These are phyloP conservation scores for Mungos mungo DNA, from an alignment of 2,113 vertebrate genomes.

Conservation along the genomic window DNA sequence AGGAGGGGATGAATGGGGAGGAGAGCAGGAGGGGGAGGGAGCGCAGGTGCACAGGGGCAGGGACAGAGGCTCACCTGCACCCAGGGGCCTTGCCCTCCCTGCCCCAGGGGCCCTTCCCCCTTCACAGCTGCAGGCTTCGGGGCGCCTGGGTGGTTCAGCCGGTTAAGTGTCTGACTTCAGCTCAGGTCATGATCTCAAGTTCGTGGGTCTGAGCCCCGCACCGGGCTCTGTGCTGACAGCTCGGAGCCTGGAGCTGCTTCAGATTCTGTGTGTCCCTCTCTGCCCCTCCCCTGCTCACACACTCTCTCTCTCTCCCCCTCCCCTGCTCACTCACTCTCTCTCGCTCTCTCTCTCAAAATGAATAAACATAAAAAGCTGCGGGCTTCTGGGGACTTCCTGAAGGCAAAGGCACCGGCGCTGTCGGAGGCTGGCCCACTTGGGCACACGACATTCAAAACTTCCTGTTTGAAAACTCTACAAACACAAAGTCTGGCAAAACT, in stretches of 20 bases:
- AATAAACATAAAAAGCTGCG: not conserved
- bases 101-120: not conserved
- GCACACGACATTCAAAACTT: not conserved
- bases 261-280: no score
- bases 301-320: no score
- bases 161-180: no score
- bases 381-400: not conserved
- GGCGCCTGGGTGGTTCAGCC: no score
- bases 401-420: not conserved
- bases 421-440: not conserved
- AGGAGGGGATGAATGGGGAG: accelerated
- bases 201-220: no score
- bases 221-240: no score
- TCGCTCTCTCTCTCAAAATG: no score
- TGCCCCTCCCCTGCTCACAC: no score
- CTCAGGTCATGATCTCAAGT: no score
- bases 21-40: not conserved
- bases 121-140: not conserved
- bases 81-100: not conserved
- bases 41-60: not conserved
- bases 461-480: not conserved
- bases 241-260: no score
- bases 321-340: no score
- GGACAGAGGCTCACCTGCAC: not conserved
- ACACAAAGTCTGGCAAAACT: not conserved